Evolutionary conservation across 2,888 invertebrate genomes (phyloP).

Genomic region (Anthoptus insignis): DNA sequence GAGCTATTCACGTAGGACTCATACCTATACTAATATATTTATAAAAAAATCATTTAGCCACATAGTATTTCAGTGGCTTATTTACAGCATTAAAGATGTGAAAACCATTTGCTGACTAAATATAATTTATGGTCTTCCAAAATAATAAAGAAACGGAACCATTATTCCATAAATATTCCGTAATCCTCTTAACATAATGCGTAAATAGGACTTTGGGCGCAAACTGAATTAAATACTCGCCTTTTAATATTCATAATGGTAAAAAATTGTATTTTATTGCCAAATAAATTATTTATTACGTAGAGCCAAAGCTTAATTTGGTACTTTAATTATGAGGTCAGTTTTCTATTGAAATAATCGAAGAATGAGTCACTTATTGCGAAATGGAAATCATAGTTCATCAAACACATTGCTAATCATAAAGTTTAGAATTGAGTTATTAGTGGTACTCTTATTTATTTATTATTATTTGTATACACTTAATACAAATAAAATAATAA

Average conservation of each 20-base stretch:
- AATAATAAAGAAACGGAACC: constrained; percentile 64
- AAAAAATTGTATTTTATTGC: constrained; percentile 67
- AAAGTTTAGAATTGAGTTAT: too few species aligned
- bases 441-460: too few species aligned
- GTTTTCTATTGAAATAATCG: neutral
- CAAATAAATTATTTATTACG: constrained; percentile 53
- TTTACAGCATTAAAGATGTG: neutral
- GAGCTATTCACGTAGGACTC: too few species aligned
- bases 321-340: neutral
- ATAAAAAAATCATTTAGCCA: neutral
- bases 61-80: neutral
- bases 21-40: too few species aligned
- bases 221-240: constrained; percentile 60
- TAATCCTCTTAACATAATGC: constrained; percentile 79
- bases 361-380: too few species aligned
- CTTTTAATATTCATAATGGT: constrained; percentile 58
- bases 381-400: too few species aligned
- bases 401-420: too few species aligned
- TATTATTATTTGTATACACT: too few species aligned
- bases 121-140: constrained; percentile 61
- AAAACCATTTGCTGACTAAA: constrained; percentile 27
- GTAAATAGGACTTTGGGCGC: constrained; percentile 69
- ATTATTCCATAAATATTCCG: constrained; percentile 70
- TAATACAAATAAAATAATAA: too few species aligned
- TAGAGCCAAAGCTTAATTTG: neutral